Conservation (phyloP, 2,888 invertebrate species). For the Drosophila buzzatii region DNA sequence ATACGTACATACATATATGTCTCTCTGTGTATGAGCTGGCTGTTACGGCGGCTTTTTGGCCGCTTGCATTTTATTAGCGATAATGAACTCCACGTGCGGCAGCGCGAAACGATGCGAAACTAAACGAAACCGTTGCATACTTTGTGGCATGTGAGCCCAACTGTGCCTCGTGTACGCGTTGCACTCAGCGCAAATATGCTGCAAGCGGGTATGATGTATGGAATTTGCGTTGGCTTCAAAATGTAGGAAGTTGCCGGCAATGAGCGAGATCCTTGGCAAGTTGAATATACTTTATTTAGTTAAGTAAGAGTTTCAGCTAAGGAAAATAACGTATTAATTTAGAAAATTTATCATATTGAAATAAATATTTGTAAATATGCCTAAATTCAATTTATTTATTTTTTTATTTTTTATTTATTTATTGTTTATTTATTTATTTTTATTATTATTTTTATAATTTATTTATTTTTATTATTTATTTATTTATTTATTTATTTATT, state of each 20-base stretch:
- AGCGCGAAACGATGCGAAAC: constrained; percentile 49
- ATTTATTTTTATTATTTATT: too few relatives aligned
- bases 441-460: too few relatives aligned
- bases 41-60: constrained; percentile 43
- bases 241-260: neutral
- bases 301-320: too few relatives aligned
- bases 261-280: neutral
- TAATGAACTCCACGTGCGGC: constrained; percentile 70
- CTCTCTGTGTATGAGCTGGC: constrained; percentile 7
- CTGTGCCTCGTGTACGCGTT: neutral
- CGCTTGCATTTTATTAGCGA: constrained; percentile 72
- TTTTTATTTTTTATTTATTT: too few relatives aligned
- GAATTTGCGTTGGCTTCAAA: neutral
- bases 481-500: too few relatives aligned
- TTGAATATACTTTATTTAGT: too few relatives aligned
- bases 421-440: too few relatives aligned
- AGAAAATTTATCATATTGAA: too few relatives aligned
- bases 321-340: too few relatives aligned
- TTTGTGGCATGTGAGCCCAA: constrained; percentile 34
- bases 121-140: constrained; percentile 52
- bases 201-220: neutral
- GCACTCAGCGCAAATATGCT: neutral
- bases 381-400: too few relatives aligned
- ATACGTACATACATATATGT: too few relatives aligned
- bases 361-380: too few relatives aligned